Base-by-base conservation (phyloP, 2,888 invertebrate species). In the Antheraea yamamai region DNA sequence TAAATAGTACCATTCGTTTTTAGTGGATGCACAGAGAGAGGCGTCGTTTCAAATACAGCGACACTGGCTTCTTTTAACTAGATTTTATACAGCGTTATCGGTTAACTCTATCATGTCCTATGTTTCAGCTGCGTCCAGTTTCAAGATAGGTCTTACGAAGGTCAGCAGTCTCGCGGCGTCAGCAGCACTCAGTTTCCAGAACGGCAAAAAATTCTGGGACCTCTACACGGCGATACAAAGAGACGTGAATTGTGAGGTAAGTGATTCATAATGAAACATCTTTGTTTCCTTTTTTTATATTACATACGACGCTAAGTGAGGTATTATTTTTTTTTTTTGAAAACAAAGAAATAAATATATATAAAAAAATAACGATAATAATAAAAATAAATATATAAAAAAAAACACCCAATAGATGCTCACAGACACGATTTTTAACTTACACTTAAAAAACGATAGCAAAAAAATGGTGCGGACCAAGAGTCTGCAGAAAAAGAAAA, bases 131-230 rank as follows among this genome's bases (percentile, higher is more conserved):
- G 92, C 96, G 6, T 96, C 97, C 58, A 96, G 96, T 73, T 95
- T 98, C 82, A 97, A 97, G 85, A 96, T 96, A 20, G 96, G 96
- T 66, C 93, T 98, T 64, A 97, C 97, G 18, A 97, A 96, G 90
- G 89, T 97, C 55, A 96, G 97, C 80, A 98, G 98, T 87, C 93
- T 97, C 85, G 95, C 96, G 4, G 97, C 97, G 0, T 97, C 97
- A 1, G 97, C 97, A 89, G 97, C 97, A 58, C 95, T 98, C 75
- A 97, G 97, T 88, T 96, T 96, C 83, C 96, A 96, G 81, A 96
- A 96, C 78, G 96, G 96, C 26, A 96, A 96, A 73, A 97, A 97
- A 30, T 97, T 97, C 92, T 97, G 97, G 97, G 96, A 96, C 78
- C 95, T 98, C 7, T 98, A 97, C 89, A 96, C 96, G 76, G 96